Evolutionary conservation across 2,113 vertebrate genomes (phyloP), one percentile per base, ranked within the genome.

Genomic region (Muscicapa adusta): DNA sequence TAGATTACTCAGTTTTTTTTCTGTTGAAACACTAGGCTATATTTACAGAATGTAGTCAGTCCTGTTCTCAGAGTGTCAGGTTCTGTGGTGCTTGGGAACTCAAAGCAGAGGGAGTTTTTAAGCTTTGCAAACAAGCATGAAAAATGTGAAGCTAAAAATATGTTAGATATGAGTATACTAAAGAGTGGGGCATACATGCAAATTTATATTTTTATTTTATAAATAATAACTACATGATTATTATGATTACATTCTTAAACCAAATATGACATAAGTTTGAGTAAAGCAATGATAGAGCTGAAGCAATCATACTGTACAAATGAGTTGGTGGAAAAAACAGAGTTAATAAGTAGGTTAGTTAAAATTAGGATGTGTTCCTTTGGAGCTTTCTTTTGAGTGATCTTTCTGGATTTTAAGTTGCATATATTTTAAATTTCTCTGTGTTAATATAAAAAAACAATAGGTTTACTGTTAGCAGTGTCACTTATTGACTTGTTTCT

Each of bases 301-400:
- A 88, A 88, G 20, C 2, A 72, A 56, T 56, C 7, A 34, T 6
- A 79, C 26, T 38, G 23, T 34, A 67, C 18, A 14, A 75, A 16
- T 0, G 0, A 54, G 5, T 5, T 25, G 9, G 13, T 79, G 42
- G 20, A 28, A 72, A 75, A 75, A 42, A 8, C 3, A 13, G 3
- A 75, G 2, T 60, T 51, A 67, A 34, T 68, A 73, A 1, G 0
- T 43, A 60, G 7, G 11, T 29, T 19, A 63, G 20, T 42, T 66
- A 74, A 92, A 88, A 71, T 82, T 58, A 75, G 16, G 11, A 23
- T 78, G 9, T 54, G 7, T 62, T 66, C 74, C n/a, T 81, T 45
- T 45, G 8, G 6, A 57, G 18, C 7, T 50, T 54, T 81, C 4
- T 79, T 83, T 65, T 85, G 18, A 74, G 28, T 53, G 36, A 40